Percentiles rank a stretch among this genome's conserved stretches.
Conservation (phyloP, 2,113 vertebrate genomes). For the Climacteris rufus region DNA sequence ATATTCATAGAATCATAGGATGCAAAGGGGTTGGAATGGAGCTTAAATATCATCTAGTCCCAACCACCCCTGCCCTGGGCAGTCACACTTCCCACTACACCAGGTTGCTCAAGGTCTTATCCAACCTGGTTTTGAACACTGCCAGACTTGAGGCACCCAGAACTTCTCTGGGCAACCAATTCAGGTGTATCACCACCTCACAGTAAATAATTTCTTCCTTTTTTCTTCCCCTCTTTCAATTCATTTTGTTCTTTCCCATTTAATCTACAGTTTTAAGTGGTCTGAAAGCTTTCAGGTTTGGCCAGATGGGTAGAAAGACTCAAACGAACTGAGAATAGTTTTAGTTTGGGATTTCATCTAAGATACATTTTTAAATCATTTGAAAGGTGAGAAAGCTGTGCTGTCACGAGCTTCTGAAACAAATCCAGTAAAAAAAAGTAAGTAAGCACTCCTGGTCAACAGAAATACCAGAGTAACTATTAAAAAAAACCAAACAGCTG, state of each 20-base stretch:
- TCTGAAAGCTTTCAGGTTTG: background rate
- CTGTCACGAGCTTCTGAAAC: background rate
- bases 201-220: background rate
- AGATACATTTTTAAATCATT: background rate
- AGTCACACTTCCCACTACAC: background rate
- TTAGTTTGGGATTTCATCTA: background rate
- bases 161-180: accelerated
- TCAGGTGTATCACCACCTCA: background rate
- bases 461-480: background rate
- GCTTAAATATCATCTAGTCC: background rate
- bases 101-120: background rate
- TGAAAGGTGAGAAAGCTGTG: background rate
- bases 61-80: background rate
- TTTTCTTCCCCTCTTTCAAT: background rate
- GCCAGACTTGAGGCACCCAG: background rate
- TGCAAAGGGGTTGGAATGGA: background rate
- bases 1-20: background rate
- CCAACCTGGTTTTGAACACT: background rate
- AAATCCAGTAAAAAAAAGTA: background rate
- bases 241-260: background rate
- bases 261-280: background rate
- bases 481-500: background rate
- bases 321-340: background rate
- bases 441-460: background rate
- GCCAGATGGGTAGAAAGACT: background rate